Base-by-base conservation (phyloP, 1,140 invertebrate species). In the Micrasema longulum region DNA sequence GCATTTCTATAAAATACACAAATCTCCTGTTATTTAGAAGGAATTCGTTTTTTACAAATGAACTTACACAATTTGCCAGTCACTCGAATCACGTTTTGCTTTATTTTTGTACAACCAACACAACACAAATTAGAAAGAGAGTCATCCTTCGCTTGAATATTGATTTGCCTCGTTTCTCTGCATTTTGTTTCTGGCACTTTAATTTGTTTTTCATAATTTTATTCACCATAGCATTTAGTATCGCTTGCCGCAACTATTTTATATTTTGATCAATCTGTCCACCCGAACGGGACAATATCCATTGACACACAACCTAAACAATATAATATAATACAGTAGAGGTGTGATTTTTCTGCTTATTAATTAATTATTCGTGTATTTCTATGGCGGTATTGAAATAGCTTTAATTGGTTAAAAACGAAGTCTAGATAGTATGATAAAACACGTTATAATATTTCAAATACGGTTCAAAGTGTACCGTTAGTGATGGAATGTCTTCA, bases 191-290 rank as follows among this genome's bases (percentile, higher is more conserved):
- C 16, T 41, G 23, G 55, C 55, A 60, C 55, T 60, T 60, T 60
- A 38, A 38, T 60, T 60, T 41, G 55, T 20, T 9, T 60, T 26
- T 23, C 16, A 12, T 60, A 60, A 12, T 57, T 57, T 63, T 63
- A 2, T 47, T 47, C 62, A 64, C 62, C 41, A 31, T 47, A 48
- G 62, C 41, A 47, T 23, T 64, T 47, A 47, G 41, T 23, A 45
- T 31, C 62, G 62, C 62, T 64, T 64, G 62, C 45, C 20, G 45
- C 62, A 45, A 26, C 45, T 62, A n/a, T 12, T 62, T 62, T 23
- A 41, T 11, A 16, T 31, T 7, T 64, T 47, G 12, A 14, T 12
- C 41, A 47, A 41, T 47, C 45, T 64, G 62, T 45, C 18, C 45
- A 60, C 9, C 36, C 23, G 9, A 60, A 60, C 55, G 35, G 55